Evolutionary conservation across 2,797 vertebrate genomes (phyloP).

Genomic region (Macropodus opercularis): DNA sequence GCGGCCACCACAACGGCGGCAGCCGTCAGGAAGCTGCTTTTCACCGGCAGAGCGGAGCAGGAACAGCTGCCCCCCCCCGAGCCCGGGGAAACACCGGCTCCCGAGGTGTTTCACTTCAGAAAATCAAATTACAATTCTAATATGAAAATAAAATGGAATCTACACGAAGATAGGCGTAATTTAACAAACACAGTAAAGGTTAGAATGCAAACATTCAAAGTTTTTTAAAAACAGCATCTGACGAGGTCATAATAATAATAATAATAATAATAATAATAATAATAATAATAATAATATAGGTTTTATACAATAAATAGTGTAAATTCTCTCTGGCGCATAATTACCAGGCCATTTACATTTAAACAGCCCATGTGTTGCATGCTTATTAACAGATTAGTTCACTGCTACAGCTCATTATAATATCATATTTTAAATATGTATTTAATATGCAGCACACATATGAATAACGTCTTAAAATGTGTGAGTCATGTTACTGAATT

Average conservation of each 20-base stretch:
- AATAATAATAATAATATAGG: neutral
- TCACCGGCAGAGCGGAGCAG: conserved; percentile 66
- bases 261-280: neutral
- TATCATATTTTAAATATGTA: conserved; percentile 10
- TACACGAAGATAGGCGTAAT: neutral
- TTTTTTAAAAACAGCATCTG: neutral
- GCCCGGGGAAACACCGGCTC: conserved; percentile 27
- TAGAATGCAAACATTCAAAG: neutral
- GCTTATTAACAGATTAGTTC: conserved; percentile 2
- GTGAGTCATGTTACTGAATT: conserved; percentile 34
- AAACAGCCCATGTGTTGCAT: neutral
- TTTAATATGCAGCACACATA: neutral
- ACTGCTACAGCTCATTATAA: neutral
- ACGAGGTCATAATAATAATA: neutral
- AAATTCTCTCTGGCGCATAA: neutral
- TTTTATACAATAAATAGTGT: too few relatives aligned
- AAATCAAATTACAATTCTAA: neutral
- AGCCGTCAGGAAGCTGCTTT: conserved; percentile 73
- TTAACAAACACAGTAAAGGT: neutral
- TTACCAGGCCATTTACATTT: neutral
- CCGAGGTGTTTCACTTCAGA: neutral
- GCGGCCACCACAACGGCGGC: conserved; percentile 46
- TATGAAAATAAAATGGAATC: neutral
- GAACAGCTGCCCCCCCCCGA: conserved; percentile 61
- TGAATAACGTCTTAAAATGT: conserved; percentile 31